Evolutionary conservation across 92 coral and sea anemone genomes (phyloP).

Genomic region (Actinernus sp.): DNA sequence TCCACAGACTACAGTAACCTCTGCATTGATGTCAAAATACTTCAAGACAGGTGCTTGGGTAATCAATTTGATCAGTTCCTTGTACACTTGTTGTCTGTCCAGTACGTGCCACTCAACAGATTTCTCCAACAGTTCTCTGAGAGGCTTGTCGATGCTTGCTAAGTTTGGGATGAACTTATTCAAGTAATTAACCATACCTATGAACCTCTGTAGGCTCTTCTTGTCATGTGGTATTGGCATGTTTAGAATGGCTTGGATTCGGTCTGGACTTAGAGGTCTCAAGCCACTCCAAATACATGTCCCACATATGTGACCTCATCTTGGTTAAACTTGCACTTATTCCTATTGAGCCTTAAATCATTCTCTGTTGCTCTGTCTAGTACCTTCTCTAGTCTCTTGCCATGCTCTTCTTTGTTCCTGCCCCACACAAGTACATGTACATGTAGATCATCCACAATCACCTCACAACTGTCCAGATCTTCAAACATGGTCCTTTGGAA

Average conservation of each 20-base stretch:
- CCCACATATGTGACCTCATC: not conserved
- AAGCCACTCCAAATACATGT: conserved; percentile 6
- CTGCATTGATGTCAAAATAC: conserved; percentile 27
- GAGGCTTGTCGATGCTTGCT: conserved; percentile 21
- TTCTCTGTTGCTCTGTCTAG: not conserved
- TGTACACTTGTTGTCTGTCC: conserved; percentile 21
- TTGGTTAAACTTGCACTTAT: not conserved
- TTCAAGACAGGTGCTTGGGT: conserved; percentile 28
- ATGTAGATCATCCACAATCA: too few relatives aligned
- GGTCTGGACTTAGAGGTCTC: conserved; percentile 33
- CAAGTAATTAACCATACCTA: conserved; percentile 37
- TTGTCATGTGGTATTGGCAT: conserved; percentile 27
- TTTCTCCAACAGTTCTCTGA: conserved; percentile 19
- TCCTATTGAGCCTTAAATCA: not conserved
- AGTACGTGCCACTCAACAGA: conserved; percentile 34
- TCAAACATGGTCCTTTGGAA: too few relatives aligned
- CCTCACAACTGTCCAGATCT: too few relatives aligned
- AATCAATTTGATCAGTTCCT: conserved; percentile 12
- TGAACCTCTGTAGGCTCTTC: conserved; percentile 31
- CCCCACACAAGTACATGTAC: too few relatives aligned
- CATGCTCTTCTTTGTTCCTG: too few relatives aligned
- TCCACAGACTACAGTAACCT: conserved; percentile 27
- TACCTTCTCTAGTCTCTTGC: too few relatives aligned
- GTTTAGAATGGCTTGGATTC: conserved; percentile 35
- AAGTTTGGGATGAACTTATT: conserved; percentile 28